phyloP scores from a whole-genome alignment of 2,797 vertebrate genomes.

The Poeciliopsis infans region DNA sequence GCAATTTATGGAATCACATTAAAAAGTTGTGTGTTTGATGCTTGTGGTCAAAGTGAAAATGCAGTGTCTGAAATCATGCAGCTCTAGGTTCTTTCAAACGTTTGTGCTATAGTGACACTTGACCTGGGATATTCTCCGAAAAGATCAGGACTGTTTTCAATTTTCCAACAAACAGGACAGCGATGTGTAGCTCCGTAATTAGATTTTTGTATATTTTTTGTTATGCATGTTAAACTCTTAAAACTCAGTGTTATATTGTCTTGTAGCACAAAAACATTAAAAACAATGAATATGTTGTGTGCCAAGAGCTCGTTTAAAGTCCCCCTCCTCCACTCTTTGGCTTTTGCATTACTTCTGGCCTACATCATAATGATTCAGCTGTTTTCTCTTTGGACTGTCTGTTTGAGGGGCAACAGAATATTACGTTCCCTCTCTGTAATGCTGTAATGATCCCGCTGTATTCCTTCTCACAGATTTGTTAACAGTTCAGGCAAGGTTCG shows the following conservation, averaged over 20 bases:
- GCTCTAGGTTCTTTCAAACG: not conserved
- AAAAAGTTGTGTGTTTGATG: not conserved
- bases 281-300: not conserved
- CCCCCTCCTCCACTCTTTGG: not conserved
- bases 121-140: not conserved
- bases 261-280: not conserved
- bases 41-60: not conserved
- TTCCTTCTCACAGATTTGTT: constrained; percentile 48
- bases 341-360: constrained; percentile 15
- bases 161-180: not conserved
- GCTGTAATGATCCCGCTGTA: constrained; percentile 40
- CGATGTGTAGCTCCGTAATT: not conserved
- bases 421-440: constrained; percentile 44
- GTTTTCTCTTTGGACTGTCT: constrained; percentile 62
- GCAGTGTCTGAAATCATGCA: not conserved
- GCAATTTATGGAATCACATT: not conserved
- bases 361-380: constrained; percentile 71
- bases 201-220: not conserved
- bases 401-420: constrained; percentile 60
- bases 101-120: not conserved
- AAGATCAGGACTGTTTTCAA: not conserved
- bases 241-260: not conserved
- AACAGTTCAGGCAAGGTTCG: constrained; percentile 42
- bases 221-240: not conserved
- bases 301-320: constrained; percentile 13